These are phyloP conservation scores for Halcyon senegalensis DNA, from an alignment of 2,113 vertebrate species.

Conservation along the genomic window DNA sequence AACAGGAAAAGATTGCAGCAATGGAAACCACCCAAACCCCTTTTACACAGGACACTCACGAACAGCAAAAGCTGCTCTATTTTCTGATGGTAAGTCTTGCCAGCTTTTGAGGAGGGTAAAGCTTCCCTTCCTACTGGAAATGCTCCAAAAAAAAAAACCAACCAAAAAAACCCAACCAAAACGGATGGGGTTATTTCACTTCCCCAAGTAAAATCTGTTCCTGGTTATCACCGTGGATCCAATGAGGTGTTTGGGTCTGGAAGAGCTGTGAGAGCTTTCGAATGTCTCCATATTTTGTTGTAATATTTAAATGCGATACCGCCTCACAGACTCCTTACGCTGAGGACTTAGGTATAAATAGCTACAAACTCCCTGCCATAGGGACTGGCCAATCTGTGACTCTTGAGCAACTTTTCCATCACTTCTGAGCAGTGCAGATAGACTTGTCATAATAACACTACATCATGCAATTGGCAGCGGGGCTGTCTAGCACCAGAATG, in stretches of 20 bases:
- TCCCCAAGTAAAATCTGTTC: neutral
- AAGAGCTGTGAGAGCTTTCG: neutral
- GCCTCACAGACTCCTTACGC: neutral
- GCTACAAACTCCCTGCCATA: neutral
- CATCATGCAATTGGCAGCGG: neutral
- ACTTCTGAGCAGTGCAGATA: neutral
- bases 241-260: neutral
- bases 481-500: neutral
- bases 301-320: neutral
- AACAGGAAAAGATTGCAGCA: conserved; percentile 7
- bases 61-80: neutral
- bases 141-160: neutral
- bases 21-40: neutral
- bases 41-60: neutral
- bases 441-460: neutral
- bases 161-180: neutral
- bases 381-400: neutral
- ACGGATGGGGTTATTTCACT: neutral
- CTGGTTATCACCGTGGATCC: neutral
- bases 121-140: neutral
- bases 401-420: neutral
- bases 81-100: neutral
- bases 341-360: neutral
- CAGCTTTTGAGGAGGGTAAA: neutral
- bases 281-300: neutral